phyloP scores from a whole-genome alignment of 1,140 invertebrate genomes.

The Brachionus asplanchnoidis region DNA sequence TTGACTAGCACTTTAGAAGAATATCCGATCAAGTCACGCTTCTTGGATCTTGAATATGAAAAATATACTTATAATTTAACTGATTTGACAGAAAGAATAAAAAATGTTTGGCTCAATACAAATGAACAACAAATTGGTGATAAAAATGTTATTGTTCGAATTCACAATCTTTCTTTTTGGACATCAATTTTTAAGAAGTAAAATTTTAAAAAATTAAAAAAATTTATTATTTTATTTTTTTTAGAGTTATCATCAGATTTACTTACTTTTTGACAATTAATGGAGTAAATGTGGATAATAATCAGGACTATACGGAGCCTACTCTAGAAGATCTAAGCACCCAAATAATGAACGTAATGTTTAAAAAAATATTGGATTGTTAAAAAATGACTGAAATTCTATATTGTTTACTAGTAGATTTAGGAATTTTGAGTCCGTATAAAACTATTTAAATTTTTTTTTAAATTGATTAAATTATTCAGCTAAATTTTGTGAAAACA shows the following conservation, averaged over 20 bases:
- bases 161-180: not conserved
- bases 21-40: not conserved
- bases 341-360: not conserved
- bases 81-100: not conserved
- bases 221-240: not conserved
- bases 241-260: not conserved
- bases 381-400: too few relatives aligned
- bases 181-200: slow-evolving; percentile 21
- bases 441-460: too few relatives aligned
- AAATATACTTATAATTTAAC: not conserved
- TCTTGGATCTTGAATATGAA: slow-evolving; percentile 31
- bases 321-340: not conserved
- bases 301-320: not conserved
- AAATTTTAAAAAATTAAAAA: not conserved
- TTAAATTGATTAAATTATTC: too few relatives aligned
- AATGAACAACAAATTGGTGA: not conserved
- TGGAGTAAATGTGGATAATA: not conserved
- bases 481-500: too few relatives aligned
- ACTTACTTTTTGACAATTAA: not conserved
- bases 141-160: not conserved
- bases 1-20: not conserved
- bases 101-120: not conserved
- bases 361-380: too few relatives aligned
- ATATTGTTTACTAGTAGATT: too few relatives aligned
- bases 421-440: too few relatives aligned